Base-by-base conservation (phyloP, 2,113 vertebrate genomes). In the Greenwoodochromis staneri region DNA sequence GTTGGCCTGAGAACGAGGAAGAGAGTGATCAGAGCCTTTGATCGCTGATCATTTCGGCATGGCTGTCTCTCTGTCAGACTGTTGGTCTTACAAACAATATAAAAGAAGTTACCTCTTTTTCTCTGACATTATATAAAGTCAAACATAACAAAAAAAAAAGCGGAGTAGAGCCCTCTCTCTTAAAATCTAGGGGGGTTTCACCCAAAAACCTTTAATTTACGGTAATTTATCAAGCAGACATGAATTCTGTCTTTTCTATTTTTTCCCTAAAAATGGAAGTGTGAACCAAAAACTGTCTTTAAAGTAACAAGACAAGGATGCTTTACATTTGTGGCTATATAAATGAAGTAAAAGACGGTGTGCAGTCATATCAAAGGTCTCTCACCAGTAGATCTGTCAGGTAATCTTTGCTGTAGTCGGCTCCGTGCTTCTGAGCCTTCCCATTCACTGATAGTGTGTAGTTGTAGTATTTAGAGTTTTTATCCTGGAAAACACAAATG, bases 381-480 rank as follows among this genome's bases (percentile, higher is more conserved):
- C 98, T 97, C 93, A 99, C 99, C 98, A 99, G 94, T 4, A 99
- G 97, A 59, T 99, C 99, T 1, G 99, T 99, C 93, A 99, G 96
- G 84, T 99, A 99, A 95, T 99, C 99, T 49, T 96, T 95, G 4
- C 97, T 97, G 95, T 99, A 99, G 93, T 99, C 97, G 2, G 96
- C 96, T 1, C 98, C 99, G 3, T 99, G 98, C 80, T 55, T 97
- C 90, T 97, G 95, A 14, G 97, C 95, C 91, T 97, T 97, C 13
- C 99, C 99, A 2, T 99, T 99, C 86, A 98, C 97, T 4, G 99
- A 99, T 57, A 99, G 97, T 1, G 98, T 99, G 47, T 99, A 99
- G 94, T 99, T 99, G 92, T 99, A 99, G 83, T 99, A 99, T 71
- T 99, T 98, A 1, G 98, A 99, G 95, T 99, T 99, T 90, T 97